Base-by-base conservation (phyloP, 92 coral and sea anemone species). In the Umimayanthus kanabou region DNA sequence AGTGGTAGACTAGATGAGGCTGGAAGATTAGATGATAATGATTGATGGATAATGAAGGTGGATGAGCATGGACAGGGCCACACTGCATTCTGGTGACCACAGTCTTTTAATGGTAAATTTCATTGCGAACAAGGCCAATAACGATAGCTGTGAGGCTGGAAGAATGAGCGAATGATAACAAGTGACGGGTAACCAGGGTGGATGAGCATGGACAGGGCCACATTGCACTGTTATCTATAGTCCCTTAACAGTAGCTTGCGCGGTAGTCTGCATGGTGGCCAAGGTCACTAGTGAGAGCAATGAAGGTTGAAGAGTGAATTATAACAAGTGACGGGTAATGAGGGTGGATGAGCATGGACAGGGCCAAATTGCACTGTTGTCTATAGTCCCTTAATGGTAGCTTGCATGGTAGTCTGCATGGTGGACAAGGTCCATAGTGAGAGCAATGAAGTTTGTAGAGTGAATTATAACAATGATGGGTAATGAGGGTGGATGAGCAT, bases 111-210 rank as follows among this genome's bases (percentile, higher is more conserved):
- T n/a, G n/a, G n/a, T n/a, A n/a, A n/a, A n/a, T n/a, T n/a, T n/a
- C 99, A 97, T 20, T 92, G 96, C 64, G 97, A 96, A 80, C 98
- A 97, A 6, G 89, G 72, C 39, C 96, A 98, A 90, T 85, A 97
- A 87, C 93, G 97, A 66, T 98, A 95, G 49, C 92, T 94, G 80
- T 97, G 99, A 79, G 92, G 94, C 98, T 97, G 72, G 72, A 65
- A 73, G n/a, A n/a, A n/a, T n/a, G 69, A 3, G 47, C 76, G 23
- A 45, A 5, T 39, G 71, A 61, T 61, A 61, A 18, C 25, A 20
- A 20, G 67, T 61, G 67, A 61, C 20, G 25, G 67, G 20, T 61
- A 22, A 61, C 20, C 25, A 61, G 67, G 67, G 67, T 61, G 25
- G 67, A 4, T 22, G 23, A 16, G 25, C 67, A 9, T 50, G 57